Conservation (phyloP, 1,140 invertebrate genomes). For the Pogonomyrmex barbatus region DNA sequence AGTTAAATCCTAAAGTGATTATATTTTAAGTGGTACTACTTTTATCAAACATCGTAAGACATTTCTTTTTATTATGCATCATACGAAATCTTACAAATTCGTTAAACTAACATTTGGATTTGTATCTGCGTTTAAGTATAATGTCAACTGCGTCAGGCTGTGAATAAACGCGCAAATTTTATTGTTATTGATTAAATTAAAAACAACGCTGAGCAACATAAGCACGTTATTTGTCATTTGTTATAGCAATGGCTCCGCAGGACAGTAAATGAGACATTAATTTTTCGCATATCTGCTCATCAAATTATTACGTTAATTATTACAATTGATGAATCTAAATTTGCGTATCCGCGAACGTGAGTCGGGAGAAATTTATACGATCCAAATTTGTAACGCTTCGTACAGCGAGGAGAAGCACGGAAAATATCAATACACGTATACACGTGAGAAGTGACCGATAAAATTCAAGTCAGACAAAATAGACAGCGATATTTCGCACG, state of each 20-base stretch:
- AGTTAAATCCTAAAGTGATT: neutral
- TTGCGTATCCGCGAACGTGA: slow-evolving; percentile 35
- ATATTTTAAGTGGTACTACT: neutral
- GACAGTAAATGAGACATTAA: slow-evolving; percentile 53
- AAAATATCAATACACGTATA: slow-evolving; percentile 42
- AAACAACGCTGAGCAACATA: neutral
- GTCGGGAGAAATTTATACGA: slow-evolving; percentile 39
- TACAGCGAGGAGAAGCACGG: neutral
- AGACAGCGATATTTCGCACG: slow-evolving; percentile 11
- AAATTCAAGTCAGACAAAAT: slow-evolving; percentile 45
- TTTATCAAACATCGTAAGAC: neutral
- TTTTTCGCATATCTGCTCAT: slow-evolving; percentile 33
- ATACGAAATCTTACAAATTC: neutral
- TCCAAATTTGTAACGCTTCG: slow-evolving; percentile 46
- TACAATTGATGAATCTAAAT: slow-evolving; percentile 57
- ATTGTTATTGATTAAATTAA: slow-evolving; percentile 10
- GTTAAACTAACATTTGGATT: neutral
- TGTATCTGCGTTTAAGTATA: neutral
- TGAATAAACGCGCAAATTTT: neutral
- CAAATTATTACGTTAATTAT: slow-evolving; percentile 55
- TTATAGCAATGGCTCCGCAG: neutral
- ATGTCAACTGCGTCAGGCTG: neutral
- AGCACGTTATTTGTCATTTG: neutral
- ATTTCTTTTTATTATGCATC: neutral
- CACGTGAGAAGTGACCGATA: slow-evolving; percentile 19